phyloP scores from a whole-genome alignment of 2,797 vertebrate genomes.

The Lindbergichthys nudifrons region DNA sequence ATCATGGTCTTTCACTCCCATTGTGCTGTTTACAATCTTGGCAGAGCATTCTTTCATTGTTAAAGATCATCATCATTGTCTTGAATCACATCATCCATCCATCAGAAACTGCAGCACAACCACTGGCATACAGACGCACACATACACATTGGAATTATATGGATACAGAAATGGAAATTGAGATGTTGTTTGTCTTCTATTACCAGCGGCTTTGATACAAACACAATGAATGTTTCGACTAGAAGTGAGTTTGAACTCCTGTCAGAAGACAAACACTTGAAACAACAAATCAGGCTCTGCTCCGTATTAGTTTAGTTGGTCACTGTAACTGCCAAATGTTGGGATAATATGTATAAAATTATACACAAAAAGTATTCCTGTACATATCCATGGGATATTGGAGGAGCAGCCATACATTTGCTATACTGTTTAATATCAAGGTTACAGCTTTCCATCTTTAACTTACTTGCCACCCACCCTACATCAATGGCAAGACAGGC shows the following conservation, averaged over 20 bases:
- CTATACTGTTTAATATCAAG: too few relatives aligned
- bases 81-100: constrained; percentile 35
- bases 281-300: background rate
- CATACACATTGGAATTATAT: constrained; percentile 14
- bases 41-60: constrained; percentile 20
- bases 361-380: too few relatives aligned
- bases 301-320: too few relatives aligned
- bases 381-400: too few relatives aligned
- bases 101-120: constrained; percentile 20
- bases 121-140: background rate
- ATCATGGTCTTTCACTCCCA: constrained; percentile 10
- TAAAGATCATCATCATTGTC: constrained; percentile 34
- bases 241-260: background rate
- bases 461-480: too few relatives aligned
- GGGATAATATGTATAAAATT: too few relatives aligned
- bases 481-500: too few relatives aligned
- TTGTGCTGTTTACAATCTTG: constrained; percentile 2
- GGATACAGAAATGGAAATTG: constrained; percentile 15
- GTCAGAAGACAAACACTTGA: background rate
- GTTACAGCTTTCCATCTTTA: too few relatives aligned
- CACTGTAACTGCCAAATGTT: too few relatives aligned
- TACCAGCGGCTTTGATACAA: background rate
- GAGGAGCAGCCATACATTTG: too few relatives aligned
- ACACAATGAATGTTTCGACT: background rate
- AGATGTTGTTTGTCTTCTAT: constrained; percentile 15